phyloP scores from a whole-genome alignment of 2,797 vertebrate genomes.

The Chloroceryle inda region DNA sequence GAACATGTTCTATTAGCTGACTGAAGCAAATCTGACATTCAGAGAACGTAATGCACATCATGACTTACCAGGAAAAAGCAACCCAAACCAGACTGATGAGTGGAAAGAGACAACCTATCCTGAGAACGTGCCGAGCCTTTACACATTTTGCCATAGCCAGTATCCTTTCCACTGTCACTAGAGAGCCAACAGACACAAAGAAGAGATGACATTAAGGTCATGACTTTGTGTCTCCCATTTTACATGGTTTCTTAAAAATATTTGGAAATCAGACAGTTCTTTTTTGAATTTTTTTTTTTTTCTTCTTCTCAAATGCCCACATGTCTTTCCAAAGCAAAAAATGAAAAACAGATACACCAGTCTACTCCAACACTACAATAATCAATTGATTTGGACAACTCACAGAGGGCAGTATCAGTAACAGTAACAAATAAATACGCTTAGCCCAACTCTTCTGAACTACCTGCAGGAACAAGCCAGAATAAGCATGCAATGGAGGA shows the following conservation, averaged over 20 bases:
- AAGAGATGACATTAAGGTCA: neutral
- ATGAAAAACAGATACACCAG: neutral
- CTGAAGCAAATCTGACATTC: neutral
- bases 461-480: neutral
- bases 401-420: neutral
- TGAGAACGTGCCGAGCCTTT: neutral
- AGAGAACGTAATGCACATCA: neutral
- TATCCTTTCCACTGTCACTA: neutral
- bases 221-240: neutral
- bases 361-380: neutral
- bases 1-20: neutral
- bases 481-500: neutral
- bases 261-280: neutral
- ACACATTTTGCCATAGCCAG: neutral
- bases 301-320: neutral
- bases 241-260: neutral
- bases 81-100: neutral
- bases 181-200: neutral
- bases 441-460: neutral
- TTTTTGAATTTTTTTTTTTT: neutral
- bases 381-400: neutral
- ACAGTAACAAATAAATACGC: neutral
- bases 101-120: neutral
- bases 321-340: conserved; percentile 14
- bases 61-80: neutral